These are phyloP conservation scores for Chelon labrosus DNA, from an alignment of 2,797 vertebrate genomes.

Conservation along the genomic window DNA sequence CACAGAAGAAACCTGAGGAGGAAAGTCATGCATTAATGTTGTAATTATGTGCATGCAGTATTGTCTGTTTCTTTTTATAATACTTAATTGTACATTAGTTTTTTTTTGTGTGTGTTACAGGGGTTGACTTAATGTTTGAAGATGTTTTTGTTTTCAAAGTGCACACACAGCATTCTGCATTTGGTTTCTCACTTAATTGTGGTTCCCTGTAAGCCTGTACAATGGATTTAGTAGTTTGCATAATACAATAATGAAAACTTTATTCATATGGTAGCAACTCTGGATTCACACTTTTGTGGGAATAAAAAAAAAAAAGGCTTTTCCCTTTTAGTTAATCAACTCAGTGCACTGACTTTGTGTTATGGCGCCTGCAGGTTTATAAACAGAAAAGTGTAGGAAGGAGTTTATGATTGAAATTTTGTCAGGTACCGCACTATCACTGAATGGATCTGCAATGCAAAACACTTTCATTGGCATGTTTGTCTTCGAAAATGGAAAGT, in stretches of 20 bases:
- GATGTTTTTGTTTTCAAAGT: not conserved
- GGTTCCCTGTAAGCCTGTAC: no score
- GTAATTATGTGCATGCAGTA: no score
- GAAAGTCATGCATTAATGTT: no score
- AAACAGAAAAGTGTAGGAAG: slow-evolving; percentile 33
- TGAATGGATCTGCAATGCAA: slow-evolving; percentile 69
- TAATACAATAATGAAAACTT: no score
- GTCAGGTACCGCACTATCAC: slow-evolving; percentile 59
- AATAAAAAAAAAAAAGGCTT: slow-evolving; percentile 23
- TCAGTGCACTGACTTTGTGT: slow-evolving; percentile 13
- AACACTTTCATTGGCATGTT: slow-evolving; percentile 70
- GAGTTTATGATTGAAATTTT: slow-evolving; percentile 59
- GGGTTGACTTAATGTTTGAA: no score
- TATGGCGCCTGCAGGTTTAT: slow-evolving; percentile 10
- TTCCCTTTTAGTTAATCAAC: slow-evolving; percentile 23
- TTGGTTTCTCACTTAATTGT: no score
- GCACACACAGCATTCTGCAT: not conserved
- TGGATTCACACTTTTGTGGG: not conserved
- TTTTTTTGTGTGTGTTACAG: no score
- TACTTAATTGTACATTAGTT: no score
- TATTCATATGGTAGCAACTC: not conserved
- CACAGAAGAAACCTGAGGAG: not conserved
- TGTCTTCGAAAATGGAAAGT: slow-evolving; percentile 75
- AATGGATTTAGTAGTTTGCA: no score
- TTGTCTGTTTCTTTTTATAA: no score